Percentiles rank a stretch among this genome's conserved stretches.
phyloP scores from a whole-genome alignment of 2,888 invertebrate genomes.

The Pseudococcus longispinus region DNA sequence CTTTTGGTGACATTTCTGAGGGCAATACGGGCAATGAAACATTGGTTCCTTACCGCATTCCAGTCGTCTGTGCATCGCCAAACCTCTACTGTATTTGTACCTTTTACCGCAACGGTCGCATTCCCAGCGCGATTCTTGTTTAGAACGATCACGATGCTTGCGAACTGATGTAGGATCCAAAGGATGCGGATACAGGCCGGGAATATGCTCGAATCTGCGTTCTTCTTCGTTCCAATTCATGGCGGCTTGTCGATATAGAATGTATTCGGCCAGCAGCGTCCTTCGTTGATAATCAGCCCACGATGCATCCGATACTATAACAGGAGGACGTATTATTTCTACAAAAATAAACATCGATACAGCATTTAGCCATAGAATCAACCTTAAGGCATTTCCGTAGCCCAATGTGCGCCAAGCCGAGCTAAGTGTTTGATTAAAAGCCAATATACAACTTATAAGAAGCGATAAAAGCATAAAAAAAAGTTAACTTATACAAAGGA shows the following conservation, averaged over 20 bases:
- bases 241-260: conserved; percentile 58
- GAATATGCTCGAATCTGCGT: conserved; percentile 58
- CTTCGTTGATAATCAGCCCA: conserved; percentile 58
- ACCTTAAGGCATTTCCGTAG: background rate
- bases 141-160: conserved; percentile 58
- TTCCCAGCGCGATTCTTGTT: conserved; percentile 58
- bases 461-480: background rate
- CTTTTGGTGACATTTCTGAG: conserved; percentile 60
- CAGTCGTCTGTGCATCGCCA: conserved; percentile 62
- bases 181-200: conserved; percentile 58
- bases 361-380: background rate
- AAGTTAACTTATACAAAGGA: background rate
- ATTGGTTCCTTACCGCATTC: conserved; percentile 64
- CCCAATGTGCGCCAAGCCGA: conserved; percentile 8
- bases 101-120: conserved; percentile 60
- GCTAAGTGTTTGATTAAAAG: background rate
- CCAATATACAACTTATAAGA: background rate
- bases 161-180: conserved; percentile 58
- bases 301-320: conserved; percentile 54
- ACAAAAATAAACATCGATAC: conserved; percentile 39
- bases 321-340: conserved; percentile 54
- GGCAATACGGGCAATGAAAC: conserved; percentile 66
- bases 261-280: conserved; percentile 58
- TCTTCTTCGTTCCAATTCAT: conserved; percentile 58
- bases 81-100: conserved; percentile 59